Percentiles rank a stretch among this genome's conserved stretches.
Conservation (phyloP, 2,113 vertebrate genomes). For the Zeus faber region DNA sequence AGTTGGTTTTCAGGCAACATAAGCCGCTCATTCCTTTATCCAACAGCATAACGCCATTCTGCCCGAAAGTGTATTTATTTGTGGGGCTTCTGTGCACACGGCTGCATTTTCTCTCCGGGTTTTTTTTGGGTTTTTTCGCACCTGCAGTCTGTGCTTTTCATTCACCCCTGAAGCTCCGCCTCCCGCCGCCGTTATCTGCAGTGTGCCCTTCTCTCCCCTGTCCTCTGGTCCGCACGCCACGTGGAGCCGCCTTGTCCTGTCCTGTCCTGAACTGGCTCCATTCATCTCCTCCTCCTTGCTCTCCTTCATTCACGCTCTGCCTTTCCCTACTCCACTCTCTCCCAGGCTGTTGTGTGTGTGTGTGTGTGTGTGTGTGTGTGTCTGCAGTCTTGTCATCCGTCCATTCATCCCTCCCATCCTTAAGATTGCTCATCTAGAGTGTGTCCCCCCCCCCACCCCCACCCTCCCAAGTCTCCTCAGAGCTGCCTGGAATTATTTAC, state of each 20-base stretch:
- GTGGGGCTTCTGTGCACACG: too few relatives aligned
- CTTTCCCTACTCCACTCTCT: conserved; percentile 3
- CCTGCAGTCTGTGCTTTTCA: neutral
- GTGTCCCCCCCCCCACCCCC: too few relatives aligned
- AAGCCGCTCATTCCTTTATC: too few relatives aligned
- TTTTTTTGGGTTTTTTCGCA: too few relatives aligned
- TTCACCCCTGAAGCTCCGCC: conserved; percentile 1
- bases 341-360: too few relatives aligned
- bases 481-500: conserved; percentile 62
- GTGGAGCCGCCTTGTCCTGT: neutral
- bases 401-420: conserved; percentile 26
- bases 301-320: neutral
- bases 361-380: conserved; percentile 7
- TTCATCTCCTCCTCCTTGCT: neutral
- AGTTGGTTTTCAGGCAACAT: too few relatives aligned
- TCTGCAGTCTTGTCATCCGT: conserved; percentile 23
- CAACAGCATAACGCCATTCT: too few relatives aligned
- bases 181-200: neutral
- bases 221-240: neutral
- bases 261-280: conserved; percentile 15
- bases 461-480: conserved; percentile 44
- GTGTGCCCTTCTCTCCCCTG: neutral
- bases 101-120: too few relatives aligned
- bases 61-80: too few relatives aligned
- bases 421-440: conserved; percentile 56